A percentile compares a stretch with the other conserved stretches of the same genome.
These are phyloP conservation scores for Leguminivora glycinivorella DNA, from an alignment of 1,140 invertebrate species.

Conservation along the genomic window DNA sequence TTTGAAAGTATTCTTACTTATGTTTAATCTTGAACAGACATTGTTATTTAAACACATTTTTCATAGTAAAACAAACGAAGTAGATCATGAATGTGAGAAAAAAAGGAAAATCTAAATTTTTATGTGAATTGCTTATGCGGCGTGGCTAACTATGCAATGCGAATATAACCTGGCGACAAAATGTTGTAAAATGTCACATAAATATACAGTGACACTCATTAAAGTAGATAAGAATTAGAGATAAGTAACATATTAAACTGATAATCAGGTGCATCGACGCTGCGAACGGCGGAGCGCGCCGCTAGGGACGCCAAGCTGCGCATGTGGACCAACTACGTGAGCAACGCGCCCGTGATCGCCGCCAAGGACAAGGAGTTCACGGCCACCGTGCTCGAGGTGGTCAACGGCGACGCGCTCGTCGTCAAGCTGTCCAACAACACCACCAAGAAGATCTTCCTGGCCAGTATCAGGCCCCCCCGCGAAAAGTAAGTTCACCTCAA, in stretches of 20 bases:
- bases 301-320: slow-evolving; percentile 94
- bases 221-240: not conserved
- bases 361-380: slow-evolving; percentile 91
- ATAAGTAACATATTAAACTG: not conserved
- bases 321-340: slow-evolving; percentile 93
- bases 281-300: slow-evolving; percentile 89
- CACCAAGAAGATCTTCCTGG: slow-evolving; percentile 95
- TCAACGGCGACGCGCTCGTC: slow-evolving; percentile 95
- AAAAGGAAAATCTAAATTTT: not conserved
- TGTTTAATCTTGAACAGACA: too few relatives aligned
- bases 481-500: slow-evolving; percentile 75
- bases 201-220: not conserved
- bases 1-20: too few relatives aligned
- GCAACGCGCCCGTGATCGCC: slow-evolving; percentile 82
- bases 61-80: too few relatives aligned
- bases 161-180: slow-evolving; percentile 2
- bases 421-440: slow-evolving; percentile 89
- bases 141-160: not conserved
- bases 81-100: too few relatives aligned
- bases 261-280: slow-evolving; percentile 85
- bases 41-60: too few relatives aligned
- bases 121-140: slow-evolving; percentile 7
- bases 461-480: slow-evolving; percentile 96
- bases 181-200: slow-evolving; percentile 23
- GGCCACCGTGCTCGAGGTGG: slow-evolving; percentile 94